A percentile compares a stretch with the other conserved stretches of the same genome.
phyloP scores from a whole-genome alignment of 2,797 vertebrate genomes.

The Gallirallus australis region DNA sequence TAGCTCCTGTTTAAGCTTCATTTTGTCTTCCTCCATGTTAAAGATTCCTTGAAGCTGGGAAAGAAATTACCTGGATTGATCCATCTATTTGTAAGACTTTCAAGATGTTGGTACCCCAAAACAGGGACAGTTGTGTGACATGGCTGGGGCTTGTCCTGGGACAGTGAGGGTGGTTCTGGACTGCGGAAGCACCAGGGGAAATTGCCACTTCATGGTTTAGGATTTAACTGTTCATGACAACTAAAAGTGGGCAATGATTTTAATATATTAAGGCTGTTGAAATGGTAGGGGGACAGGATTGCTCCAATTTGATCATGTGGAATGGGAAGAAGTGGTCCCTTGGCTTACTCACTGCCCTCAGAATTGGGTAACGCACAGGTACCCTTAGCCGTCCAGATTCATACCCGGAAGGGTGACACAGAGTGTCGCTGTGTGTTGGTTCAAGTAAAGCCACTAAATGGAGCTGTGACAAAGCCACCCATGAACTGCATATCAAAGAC shows the following conservation, averaged over 20 bases:
- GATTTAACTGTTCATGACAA: background rate
- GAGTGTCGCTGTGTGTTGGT: background rate
- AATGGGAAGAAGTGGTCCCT: background rate
- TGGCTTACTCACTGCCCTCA: background rate
- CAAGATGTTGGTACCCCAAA: background rate
- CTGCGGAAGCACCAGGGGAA: background rate
- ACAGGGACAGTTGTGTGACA: accelerated
- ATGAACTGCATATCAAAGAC: background rate
- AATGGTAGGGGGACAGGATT: background rate
- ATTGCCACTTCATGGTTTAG: background rate
- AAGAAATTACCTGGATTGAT: background rate
- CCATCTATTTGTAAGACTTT: background rate
- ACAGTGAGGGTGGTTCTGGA: background rate
- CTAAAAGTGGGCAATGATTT: background rate
- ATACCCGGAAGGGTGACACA: background rate
- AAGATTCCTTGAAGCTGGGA: background rate
- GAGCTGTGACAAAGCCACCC: background rate
- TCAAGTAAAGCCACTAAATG: background rate
- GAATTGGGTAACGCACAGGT: background rate
- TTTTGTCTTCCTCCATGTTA: background rate
- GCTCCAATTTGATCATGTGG: accelerated
- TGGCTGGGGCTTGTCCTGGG: background rate
- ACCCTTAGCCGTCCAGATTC: accelerated
- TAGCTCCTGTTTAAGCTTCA: background rate
- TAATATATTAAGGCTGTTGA: background rate